phyloP scores from a whole-genome alignment of 2,113 vertebrate genomes.

The Microcebus griseorufus region DNA sequence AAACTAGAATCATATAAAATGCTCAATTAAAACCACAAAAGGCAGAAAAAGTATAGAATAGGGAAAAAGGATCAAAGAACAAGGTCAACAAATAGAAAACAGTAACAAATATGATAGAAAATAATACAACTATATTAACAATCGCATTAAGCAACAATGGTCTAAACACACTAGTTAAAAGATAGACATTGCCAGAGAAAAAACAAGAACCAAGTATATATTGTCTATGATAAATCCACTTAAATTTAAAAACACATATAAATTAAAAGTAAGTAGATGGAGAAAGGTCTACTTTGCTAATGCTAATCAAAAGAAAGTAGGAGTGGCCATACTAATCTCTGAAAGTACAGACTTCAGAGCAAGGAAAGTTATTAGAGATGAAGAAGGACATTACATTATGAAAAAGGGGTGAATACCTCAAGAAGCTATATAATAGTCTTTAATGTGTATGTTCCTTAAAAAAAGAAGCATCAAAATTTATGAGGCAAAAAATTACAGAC shows the following conservation, averaged over 20 bases:
- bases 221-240: not conserved
- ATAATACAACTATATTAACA: not conserved
- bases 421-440: not conserved
- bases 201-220: not conserved
- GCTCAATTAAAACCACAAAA: not conserved
- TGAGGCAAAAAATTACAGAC: not conserved
- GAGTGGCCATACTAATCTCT: not conserved
- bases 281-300: not conserved
- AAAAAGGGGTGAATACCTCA: not conserved
- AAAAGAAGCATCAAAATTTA: not conserved
- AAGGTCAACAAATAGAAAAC: not conserved
- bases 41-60: not conserved
- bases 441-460: not conserved
- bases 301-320: not conserved
- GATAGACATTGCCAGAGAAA: not conserved
- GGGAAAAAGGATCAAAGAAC: not conserved
- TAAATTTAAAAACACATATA: not conserved
- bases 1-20: not conserved
- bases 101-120: not conserved
- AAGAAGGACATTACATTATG: not conserved
- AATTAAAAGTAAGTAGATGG: not conserved
- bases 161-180: not conserved
- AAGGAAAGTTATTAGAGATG: not conserved
- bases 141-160: not conserved
- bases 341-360: not conserved